Percentiles rank a stretch among this genome's conserved stretches.
Evolutionary conservation across 1,140 invertebrate genomes (phyloP).

Genomic region (Camponotus floridanus): DNA sequence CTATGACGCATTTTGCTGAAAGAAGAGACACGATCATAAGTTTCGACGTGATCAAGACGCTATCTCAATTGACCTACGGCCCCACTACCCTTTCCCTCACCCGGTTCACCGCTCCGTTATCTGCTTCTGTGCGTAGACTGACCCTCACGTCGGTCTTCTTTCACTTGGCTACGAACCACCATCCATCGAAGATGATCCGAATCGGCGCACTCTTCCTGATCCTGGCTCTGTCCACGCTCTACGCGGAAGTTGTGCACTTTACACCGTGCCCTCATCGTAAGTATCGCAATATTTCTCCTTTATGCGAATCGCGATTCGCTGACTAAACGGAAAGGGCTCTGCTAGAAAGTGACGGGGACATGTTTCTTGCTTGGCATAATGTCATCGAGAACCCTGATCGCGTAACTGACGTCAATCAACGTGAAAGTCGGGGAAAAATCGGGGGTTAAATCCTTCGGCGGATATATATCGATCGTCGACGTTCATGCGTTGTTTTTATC

Average conservation of each 20-base stretch:
- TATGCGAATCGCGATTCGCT: not conserved
- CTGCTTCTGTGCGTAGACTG: constrained; percentile 57
- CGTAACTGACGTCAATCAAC: not conserved
- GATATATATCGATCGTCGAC: not conserved
- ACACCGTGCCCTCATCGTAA: constrained; percentile 73
- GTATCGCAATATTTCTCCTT: constrained; percentile 46
- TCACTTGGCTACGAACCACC: constrained; percentile 77
- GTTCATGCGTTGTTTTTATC: not conserved
- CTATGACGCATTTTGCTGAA: not conserved
- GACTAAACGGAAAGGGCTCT: not conserved
- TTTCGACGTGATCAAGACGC: constrained; percentile 60
- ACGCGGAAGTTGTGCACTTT: constrained; percentile 75
- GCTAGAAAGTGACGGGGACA: not conserved
- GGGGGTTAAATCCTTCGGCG: not conserved
- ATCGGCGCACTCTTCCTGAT: constrained; percentile 72
- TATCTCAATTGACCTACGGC: constrained; percentile 84
- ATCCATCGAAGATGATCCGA: constrained; percentile 76
- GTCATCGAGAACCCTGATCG: not conserved
- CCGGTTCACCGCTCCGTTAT: constrained; percentile 58
- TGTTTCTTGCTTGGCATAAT: not conserved
- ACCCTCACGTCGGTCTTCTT: constrained; percentile 73
- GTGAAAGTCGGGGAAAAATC: constrained; percentile 6
- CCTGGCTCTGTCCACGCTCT: constrained; percentile 53
- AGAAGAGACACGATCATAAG: not conserved
- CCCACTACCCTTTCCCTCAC: constrained; percentile 69